Evolutionary conservation across 2,113 vertebrate genomes (phyloP).

Genomic region (Phaethon lepturus): DNA sequence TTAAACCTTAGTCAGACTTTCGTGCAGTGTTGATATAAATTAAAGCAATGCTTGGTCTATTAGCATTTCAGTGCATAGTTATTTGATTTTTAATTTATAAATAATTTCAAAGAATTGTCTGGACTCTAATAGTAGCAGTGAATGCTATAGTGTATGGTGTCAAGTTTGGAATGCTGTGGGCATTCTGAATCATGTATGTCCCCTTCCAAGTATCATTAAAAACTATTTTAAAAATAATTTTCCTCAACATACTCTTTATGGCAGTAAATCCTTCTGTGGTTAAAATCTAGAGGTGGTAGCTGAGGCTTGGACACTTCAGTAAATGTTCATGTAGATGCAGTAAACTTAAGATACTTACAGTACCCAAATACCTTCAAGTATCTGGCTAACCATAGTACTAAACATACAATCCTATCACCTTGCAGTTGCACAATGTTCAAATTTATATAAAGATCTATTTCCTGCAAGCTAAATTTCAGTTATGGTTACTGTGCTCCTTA

Average conservation of each 20-base stretch:
- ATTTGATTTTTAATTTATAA: background rate
- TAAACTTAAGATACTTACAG: background rate
- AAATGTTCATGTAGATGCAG: background rate
- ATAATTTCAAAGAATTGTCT: background rate
- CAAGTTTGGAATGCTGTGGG: background rate
- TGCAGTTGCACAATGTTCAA: background rate
- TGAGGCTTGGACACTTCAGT: background rate
- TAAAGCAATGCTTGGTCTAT: background rate
- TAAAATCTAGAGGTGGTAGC: background rate
- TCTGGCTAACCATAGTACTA: background rate
- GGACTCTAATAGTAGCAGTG: background rate
- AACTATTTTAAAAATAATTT: background rate
- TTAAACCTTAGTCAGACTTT: background rate
- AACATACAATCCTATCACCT: background rate
- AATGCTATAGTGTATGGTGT: background rate
- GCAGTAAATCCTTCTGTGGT: background rate
- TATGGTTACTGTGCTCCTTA: background rate
- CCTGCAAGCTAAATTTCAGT: background rate
- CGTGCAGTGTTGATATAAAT: background rate
- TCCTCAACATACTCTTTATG: background rate
- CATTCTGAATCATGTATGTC: background rate
- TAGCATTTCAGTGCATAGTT: background rate
- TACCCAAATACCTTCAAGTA: background rate
- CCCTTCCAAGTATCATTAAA: background rate
- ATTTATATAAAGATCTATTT: background rate